Base-by-base conservation (phyloP, 2,797 vertebrate genomes). In the Falco novaeseelandiae region DNA sequence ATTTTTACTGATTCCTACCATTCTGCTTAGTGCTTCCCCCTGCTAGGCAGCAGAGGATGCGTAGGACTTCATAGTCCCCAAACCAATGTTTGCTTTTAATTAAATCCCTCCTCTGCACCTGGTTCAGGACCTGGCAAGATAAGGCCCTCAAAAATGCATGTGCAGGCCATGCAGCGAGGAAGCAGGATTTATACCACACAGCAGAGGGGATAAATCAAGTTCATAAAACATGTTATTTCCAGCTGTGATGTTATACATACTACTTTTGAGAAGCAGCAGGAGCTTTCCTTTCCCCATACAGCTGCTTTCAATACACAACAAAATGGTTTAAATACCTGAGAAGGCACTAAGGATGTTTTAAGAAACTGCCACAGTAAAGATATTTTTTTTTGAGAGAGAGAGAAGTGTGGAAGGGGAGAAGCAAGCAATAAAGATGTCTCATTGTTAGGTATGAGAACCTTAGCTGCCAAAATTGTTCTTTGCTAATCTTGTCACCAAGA, bases 181-280 rank as follows among this genome's bases (percentile, higher is more conserved):
- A 93, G 38, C 23, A 65, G 89, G 34, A 89, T 91, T 92, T 86
- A 83, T 29, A 67, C 67, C 8, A 14, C 83, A 84, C 72, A 94
- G 51, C 62, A 89, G 82, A 96, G 83, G 51, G 87, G 80, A 96
- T 97, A 95, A 97, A 96, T 97, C 89, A 89, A 63, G 89, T 97
- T 96, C 91, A 94, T 82, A 88, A 89, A 96, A 94, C 96, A 94
- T 90, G 90, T 79, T 97, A 87, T 94, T 96, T 96, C 96, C 95
- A 96, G 92, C 94, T 93, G 97, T 46, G 95, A 90, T 94, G 93
- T 94, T 95, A 96, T 65, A 93, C 73, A 89, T 54, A 54, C 79
- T 89, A 86, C 70, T 96, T 95, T 91, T 61, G 82, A 91, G 79
- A 94, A 95, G 88, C 96, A 91, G 88, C 94, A 89, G 94, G 96